These are phyloP conservation scores for Mongoloraphidia duomilia DNA, from an alignment of 2,888 invertebrate genomes.

Conservation along the genomic window DNA sequence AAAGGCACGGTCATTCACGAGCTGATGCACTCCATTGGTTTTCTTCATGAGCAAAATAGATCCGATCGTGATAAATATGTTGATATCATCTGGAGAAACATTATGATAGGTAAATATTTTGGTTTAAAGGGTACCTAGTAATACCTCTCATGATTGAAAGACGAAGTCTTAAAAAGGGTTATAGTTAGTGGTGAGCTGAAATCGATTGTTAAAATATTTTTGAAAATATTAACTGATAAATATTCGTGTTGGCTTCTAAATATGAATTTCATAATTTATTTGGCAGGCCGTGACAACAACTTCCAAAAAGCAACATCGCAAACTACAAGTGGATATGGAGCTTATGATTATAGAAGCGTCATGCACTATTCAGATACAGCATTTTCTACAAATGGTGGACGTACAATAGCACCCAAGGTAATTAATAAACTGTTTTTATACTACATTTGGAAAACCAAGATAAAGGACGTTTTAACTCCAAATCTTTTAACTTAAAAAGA, in stretches of 20 bases:
- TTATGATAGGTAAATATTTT: conserved; percentile 37
- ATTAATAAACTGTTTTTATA: conserved; percentile 10
- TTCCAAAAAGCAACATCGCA: conserved; percentile 49
- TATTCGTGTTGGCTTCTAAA: too few relatives aligned
- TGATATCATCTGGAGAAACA: conserved; percentile 50
- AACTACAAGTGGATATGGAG: conserved; percentile 47
- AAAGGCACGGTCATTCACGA: conserved; percentile 68
- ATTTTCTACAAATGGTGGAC: conserved; percentile 54
- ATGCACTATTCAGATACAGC: conserved; percentile 73
- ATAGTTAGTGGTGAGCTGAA: too few relatives aligned
- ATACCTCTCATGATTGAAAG: too few relatives aligned
- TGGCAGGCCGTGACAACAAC: conserved; percentile 45
- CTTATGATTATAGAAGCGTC: conserved; percentile 69
- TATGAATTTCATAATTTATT: too few relatives aligned
- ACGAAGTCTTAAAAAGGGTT: too few relatives aligned
- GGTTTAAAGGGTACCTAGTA: not conserved
- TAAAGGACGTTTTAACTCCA: not conserved
- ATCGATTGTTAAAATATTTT: too few relatives aligned
- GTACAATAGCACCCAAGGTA: conserved; percentile 60
- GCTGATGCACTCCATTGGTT: conserved; percentile 64
- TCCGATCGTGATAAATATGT: conserved; percentile 59
- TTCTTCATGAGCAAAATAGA: conserved; percentile 71
- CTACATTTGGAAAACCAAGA: not conserved
- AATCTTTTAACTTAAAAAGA: conserved; percentile 1
- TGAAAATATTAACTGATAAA: too few relatives aligned